Evolutionary conservation across 2,113 vertebrate species (phyloP).

Genomic region (Gallinago undulata): DNA sequence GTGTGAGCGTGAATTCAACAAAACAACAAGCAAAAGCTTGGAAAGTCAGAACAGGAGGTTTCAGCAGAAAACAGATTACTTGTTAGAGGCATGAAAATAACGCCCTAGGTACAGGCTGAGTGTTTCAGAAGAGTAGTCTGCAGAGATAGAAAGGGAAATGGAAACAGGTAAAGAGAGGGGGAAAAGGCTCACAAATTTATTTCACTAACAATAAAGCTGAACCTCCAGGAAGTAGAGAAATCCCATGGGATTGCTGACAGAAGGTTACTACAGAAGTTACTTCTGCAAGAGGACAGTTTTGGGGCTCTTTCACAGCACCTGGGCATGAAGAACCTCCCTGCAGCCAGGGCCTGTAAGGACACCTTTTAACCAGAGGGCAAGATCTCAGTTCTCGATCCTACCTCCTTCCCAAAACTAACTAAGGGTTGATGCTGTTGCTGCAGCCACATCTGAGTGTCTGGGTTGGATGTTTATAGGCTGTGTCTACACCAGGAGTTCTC

Average conservation of each 20-base stretch:
- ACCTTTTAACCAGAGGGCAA: background rate
- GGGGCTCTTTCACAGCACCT: background rate
- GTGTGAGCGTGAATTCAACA: background rate
- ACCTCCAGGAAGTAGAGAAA: background rate
- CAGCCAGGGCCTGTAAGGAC: background rate
- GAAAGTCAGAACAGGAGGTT: background rate
- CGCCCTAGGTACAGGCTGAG: background rate
- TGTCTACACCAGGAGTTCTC: background rate
- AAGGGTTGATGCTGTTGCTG: background rate
- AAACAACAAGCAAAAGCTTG: background rate
- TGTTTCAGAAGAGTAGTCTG: background rate
- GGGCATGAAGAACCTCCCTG: background rate
- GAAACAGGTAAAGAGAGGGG: background rate
- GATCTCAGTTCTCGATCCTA: background rate
- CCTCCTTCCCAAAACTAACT: background rate
- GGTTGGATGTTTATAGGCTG: background rate
- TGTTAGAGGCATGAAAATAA: background rate
- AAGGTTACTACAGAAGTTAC: accelerated
- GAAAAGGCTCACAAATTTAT: background rate
- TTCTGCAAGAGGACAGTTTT: background rate
- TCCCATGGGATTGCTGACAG: background rate
- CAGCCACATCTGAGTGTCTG: background rate
- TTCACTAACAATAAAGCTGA: background rate
- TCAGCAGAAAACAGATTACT: background rate
- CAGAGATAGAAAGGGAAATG: background rate